Conservation (phyloP, 1,140 invertebrate genomes). For the Drosophila setifemur region DNA sequence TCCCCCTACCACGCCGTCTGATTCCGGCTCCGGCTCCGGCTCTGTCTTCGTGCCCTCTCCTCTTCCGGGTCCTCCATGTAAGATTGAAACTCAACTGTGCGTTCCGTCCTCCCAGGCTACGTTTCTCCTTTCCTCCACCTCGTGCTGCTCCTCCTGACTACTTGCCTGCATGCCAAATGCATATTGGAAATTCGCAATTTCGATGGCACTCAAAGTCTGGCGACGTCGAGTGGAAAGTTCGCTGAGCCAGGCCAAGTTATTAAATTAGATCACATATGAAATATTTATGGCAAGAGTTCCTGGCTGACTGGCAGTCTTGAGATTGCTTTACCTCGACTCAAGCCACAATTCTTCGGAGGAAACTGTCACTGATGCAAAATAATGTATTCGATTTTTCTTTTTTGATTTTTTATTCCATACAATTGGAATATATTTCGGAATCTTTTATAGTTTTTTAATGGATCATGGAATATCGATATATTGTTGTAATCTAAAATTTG, state of each 20-base stretch:
- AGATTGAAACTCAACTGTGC: constrained; percentile 58
- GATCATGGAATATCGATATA: no score
- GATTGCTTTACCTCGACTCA: constrained; percentile 24
- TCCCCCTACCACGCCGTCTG: neutral
- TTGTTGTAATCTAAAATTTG: no score
- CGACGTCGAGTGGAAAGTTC: constrained; percentile 49
- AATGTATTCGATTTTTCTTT: no score
- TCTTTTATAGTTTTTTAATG: no score
- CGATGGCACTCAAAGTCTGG: constrained; percentile 74
- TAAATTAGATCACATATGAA: constrained; percentile 77
- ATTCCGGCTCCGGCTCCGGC: neutral
- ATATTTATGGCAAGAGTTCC: constrained; percentile 70
- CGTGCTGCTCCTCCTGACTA: constrained; percentile 18
- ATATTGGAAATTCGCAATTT: constrained; percentile 78
- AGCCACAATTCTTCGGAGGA: constrained; percentile 11
- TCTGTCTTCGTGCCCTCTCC: neutral
- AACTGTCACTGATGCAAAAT: constrained; percentile 6
- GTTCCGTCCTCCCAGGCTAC: neutral
- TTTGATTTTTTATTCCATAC: no score
- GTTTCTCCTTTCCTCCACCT: neutral
- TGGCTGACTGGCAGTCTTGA: neutral
- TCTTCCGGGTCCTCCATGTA: constrained; percentile 29
- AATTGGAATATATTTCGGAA: no score
- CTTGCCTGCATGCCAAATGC: constrained; percentile 49
- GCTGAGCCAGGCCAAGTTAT: constrained; percentile 54